Evolutionary conservation across 2,888 invertebrate species (phyloP).

Genomic region (Trisateles emortualis): DNA sequence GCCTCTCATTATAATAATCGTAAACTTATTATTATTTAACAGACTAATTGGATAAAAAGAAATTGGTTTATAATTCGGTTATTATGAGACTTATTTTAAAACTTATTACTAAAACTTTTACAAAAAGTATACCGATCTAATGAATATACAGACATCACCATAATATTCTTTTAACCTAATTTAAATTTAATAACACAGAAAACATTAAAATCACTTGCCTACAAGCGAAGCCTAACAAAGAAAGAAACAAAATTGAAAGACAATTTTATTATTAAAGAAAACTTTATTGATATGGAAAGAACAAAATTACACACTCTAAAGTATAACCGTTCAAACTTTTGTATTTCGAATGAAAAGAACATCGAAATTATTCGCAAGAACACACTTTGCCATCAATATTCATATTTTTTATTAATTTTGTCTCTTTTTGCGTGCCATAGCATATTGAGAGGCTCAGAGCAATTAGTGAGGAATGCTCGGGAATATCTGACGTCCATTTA

Average conservation of each 20-base stretch:
- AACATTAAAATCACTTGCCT: slow-evolving; percentile 15
- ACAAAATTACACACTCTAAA: background rate
- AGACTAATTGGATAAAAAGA: no score
- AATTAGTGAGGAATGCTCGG: slow-evolving; percentile 75
- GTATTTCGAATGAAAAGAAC: slow-evolving; percentile 15
- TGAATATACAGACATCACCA: background rate
- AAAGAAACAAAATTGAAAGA: slow-evolving; percentile 2
- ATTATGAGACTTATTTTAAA: no score
- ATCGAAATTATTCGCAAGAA: background rate
- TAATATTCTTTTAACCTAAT: background rate
- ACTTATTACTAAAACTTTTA: no score
- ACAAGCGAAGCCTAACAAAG: slow-evolving; percentile 11
- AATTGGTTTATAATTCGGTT: no score
- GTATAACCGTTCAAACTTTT: slow-evolving; percentile 12
- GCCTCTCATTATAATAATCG: no score
- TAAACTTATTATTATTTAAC: no score
- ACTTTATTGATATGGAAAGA: slow-evolving; percentile 16
- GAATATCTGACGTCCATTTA: slow-evolving; percentile 73
- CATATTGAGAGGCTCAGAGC: slow-evolving; percentile 72
- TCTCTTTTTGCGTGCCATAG: slow-evolving; percentile 73
- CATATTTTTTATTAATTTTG: slow-evolving; percentile 72
- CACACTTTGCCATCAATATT: slow-evolving; percentile 51
- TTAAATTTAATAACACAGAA: background rate
- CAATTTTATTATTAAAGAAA: slow-evolving; percentile 24
- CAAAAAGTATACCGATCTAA: background rate